These are phyloP conservation scores for Sternotherus odoratus DNA, from an alignment of 2,797 vertebrate species.

Conservation along the genomic window DNA sequence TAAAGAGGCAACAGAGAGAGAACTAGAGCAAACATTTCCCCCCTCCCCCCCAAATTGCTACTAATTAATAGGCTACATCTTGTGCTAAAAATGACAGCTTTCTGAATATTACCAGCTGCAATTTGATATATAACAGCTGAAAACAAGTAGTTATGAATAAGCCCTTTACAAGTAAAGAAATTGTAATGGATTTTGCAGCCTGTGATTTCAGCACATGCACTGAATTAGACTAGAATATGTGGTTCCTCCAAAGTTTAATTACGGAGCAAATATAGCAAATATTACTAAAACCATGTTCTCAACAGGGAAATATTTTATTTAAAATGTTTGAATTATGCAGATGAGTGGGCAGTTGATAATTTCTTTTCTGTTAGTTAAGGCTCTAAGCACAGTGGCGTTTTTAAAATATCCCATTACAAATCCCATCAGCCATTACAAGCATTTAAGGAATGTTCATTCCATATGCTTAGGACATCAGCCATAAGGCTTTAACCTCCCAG, in stretches of 20 bases:
- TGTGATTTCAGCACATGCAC: not conserved
- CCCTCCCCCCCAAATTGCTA: constrained; percentile 17
- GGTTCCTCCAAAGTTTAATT: constrained; percentile 1
- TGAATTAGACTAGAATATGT: not conserved
- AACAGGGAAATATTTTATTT: constrained; percentile 37
- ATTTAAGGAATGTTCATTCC: constrained; percentile 85
- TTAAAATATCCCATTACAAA: constrained; percentile 80
- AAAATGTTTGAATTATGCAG: constrained; percentile 44
- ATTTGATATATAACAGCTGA: constrained; percentile 20
- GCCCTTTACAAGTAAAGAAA: not conserved
- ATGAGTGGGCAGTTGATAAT: constrained; percentile 52
- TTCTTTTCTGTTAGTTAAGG: constrained; percentile 35
- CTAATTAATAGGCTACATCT: constrained; percentile 25
- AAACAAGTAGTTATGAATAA: constrained; percentile 2
- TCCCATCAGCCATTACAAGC: constrained; percentile 80
- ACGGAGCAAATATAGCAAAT: not conserved
- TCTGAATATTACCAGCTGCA: constrained; percentile 48
- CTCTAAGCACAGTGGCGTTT: constrained; percentile 74
- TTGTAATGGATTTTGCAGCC: not conserved
- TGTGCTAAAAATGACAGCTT: not conserved
- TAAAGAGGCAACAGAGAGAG: not conserved
- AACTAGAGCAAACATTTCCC: not conserved
- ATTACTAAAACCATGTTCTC: constrained; percentile 13
- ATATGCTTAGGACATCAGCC: constrained; percentile 71
- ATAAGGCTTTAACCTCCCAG: constrained; percentile 76